These are phyloP conservation scores for Homalodisca vitripennis DNA, from an alignment of 1,140 invertebrate genomes.

Conservation along the genomic window DNA sequence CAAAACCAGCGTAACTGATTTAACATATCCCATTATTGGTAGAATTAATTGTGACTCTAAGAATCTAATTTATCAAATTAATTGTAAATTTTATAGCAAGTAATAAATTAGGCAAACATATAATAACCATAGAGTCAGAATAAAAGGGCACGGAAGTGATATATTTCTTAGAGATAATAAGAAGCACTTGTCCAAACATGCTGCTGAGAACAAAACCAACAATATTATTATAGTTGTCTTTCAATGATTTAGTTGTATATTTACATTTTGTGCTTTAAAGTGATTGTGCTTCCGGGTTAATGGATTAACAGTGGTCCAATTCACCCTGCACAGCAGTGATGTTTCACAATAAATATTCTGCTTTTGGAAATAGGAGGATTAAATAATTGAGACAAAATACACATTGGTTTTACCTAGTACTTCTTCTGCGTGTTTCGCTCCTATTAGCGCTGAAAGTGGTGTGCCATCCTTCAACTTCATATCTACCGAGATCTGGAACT, in stretches of 20 bases:
- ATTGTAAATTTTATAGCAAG: too few species aligned
- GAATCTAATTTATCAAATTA: too few species aligned
- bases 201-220: too few species aligned
- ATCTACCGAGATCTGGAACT: background rate
- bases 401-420: background rate
- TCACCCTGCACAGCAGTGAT: background rate
- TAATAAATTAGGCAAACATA: too few species aligned
- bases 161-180: background rate
- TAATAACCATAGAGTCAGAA: too few species aligned
- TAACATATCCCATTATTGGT: too few species aligned
- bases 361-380: background rate
- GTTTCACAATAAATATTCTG: background rate
- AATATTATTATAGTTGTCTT: background rate
- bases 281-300: background rate
- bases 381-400: background rate
- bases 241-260: background rate
- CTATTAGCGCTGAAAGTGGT: background rate
- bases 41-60: too few species aligned
- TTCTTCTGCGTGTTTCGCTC: background rate
- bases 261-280: background rate
- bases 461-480: background rate
- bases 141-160: too few species aligned
- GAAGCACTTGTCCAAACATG: too few species aligned
- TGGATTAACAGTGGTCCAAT: background rate
- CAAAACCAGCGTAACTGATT: too few species aligned